Evolutionary conservation across 2,113 vertebrate species (phyloP).

Genomic region (Misgurnus mizolepis): DNA sequence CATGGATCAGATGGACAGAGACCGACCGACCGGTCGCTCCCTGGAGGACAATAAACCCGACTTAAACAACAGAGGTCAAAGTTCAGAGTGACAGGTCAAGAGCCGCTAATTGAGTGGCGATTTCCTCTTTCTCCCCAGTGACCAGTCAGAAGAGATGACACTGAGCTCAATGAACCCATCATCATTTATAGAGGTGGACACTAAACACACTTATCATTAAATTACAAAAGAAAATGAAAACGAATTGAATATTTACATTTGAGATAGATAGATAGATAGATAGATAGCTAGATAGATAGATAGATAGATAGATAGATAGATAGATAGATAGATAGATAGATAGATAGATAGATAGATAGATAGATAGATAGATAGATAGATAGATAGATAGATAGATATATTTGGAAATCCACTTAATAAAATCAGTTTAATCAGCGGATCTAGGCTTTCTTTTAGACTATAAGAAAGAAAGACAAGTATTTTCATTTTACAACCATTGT

Average conservation of each 20-base stretch:
- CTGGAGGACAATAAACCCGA: slow-evolving; percentile 51
- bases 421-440: too few species aligned
- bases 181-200: neutral
- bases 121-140: slow-evolving; percentile 47
- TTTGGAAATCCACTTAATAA: too few species aligned
- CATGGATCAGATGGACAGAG: slow-evolving; percentile 42
- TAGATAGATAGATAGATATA: neutral
- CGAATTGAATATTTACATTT: too few species aligned
- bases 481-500: neutral
- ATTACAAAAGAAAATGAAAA: neutral
- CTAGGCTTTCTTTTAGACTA: too few species aligned
- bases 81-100: slow-evolving; percentile 50
- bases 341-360: slow-evolving; percentile 17
- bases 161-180: slow-evolving; percentile 29
- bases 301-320: slow-evolving; percentile 13
- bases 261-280: slow-evolving; percentile 8
- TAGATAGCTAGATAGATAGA: slow-evolving; percentile 1
- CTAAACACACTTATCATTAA: neutral
- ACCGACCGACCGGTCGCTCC: slow-evolving; percentile 28
- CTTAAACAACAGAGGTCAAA: slow-evolving; percentile 37
- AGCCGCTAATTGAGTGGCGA: slow-evolving; percentile 44
- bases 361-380: slow-evolving; percentile 23
- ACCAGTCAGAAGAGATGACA: slow-evolving; percentile 13
- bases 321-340: slow-evolving; percentile 1
- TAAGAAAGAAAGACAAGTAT: neutral